A percentile compares a stretch with the other conserved stretches of the same genome.
These are phyloP conservation scores for Pangasianodon gigas DNA, from an alignment of 2,113 vertebrate species.

Conservation along the genomic window DNA sequence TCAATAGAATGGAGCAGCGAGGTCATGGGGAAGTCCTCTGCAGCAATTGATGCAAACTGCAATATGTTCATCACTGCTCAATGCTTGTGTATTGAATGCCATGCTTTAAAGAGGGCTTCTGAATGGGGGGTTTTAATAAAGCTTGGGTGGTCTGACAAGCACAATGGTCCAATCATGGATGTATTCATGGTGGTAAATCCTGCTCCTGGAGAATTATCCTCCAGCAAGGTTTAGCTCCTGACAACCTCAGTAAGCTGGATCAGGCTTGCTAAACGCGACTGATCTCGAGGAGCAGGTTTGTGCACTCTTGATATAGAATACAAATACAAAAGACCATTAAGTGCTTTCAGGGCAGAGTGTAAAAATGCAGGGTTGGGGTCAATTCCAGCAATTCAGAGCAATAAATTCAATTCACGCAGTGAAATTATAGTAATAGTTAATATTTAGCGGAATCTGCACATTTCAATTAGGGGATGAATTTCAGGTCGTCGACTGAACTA, in stretches of 20 bases:
- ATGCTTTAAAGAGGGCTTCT: conserved; percentile 29
- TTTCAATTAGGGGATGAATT: background rate
- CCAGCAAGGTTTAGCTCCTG: background rate
- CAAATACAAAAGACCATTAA: conserved; percentile 24
- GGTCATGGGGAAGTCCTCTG: conserved; percentile 50
- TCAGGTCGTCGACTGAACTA: background rate
- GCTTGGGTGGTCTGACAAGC: background rate
- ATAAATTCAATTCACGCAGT: background rate
- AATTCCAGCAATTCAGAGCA: conserved; percentile 13
- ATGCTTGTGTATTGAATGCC: conserved; percentile 46
- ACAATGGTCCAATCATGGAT: conserved; percentile 15
- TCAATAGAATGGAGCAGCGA: conserved; percentile 58
- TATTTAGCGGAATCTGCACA: background rate
- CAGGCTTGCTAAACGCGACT: background rate
- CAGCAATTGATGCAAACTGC: conserved; percentile 54
- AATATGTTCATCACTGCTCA: conserved; percentile 36
- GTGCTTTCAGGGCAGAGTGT: background rate
- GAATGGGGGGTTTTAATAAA: background rate
- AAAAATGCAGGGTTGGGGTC: conserved; percentile 21
- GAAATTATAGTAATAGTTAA: conserved; percentile 1
- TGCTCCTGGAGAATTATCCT: conserved; percentile 4
- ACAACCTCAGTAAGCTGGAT: conserved; percentile 3
- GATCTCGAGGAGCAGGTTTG: conserved; percentile 1
- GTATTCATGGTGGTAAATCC: conserved; percentile 14
- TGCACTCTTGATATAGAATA: conserved; percentile 4